phyloP scores from a whole-genome alignment of 2,888 invertebrate species.

The Lithophane semibrunnea region DNA sequence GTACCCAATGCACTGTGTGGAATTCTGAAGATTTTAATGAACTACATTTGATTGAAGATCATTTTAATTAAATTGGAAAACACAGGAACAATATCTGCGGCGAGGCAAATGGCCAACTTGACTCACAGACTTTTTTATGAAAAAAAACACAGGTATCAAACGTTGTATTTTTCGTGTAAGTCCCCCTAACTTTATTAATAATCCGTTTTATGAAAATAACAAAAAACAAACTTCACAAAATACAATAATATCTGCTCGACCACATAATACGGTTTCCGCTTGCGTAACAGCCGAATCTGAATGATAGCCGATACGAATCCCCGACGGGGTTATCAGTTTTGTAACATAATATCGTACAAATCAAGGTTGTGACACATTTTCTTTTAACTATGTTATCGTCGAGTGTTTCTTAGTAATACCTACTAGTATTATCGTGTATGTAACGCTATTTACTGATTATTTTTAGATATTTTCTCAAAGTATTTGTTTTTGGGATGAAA shows the following conservation, averaged over 20 bases:
- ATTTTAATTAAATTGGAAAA: neutral
- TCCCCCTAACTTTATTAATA: neutral
- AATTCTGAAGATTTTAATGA: constrained; percentile 5
- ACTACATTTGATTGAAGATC: neutral
- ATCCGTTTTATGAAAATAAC: neutral
- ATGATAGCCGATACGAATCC: constrained; percentile 81
- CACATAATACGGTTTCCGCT: constrained; percentile 74
- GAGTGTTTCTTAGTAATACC: constrained; percentile 70
- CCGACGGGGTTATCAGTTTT: constrained; percentile 84
- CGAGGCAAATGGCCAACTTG: neutral
- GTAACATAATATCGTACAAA: constrained; percentile 76
- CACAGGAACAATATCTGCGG: no score
- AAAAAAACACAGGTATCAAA: neutral
- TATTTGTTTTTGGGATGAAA: constrained; percentile 7
- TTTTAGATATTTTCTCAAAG: constrained; percentile 26
- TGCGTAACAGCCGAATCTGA: constrained; percentile 83
- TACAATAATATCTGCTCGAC: constrained; percentile 28
- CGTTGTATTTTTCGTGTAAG: neutral
- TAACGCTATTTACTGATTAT: constrained; percentile 43
- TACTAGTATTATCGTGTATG: constrained; percentile 35
- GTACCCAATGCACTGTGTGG: constrained; percentile 9
- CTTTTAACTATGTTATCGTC: constrained; percentile 80
- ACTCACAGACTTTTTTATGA: neutral
- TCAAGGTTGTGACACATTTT: constrained; percentile 89
- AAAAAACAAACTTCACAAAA: neutral